Base-by-base conservation (phyloP, 2,888 invertebrate genomes). In the Embidobia sp. region DNA sequence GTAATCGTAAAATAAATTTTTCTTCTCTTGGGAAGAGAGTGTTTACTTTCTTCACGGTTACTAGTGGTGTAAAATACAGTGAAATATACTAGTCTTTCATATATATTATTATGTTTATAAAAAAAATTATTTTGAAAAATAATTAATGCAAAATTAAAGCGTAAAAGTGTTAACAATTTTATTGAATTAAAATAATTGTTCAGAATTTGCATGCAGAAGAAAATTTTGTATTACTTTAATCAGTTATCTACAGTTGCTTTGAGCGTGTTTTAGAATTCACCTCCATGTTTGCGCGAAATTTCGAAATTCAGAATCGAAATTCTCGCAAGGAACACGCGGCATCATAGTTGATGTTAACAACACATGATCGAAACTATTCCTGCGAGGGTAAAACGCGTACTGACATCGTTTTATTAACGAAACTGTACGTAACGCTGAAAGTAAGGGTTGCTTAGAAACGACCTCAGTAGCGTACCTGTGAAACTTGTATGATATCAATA, bases 381-480 rank as follows among this genome's bases (percentile, higher is more conserved):
- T 79, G 51, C 74, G 80, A 82, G 78, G 83, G 84, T 85, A 76
- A 75, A 73, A 82, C 80, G 84, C 84, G 83, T 78, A 87, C 86
- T 87, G 84, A 75, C 81, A 79, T 79, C 79, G 78, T 84, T 81
- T 78, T 81, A 80, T 80, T 82, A 79, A 80, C 73, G 79, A 78
- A 72, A 77, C 78, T 64, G 79, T 46, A 64, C 59, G 49, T 37
- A 35, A 35, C 64, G 57, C 49, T 48, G 40, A 84, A 85, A 74
- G 82, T 80, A 83, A 84, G 81, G 82, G 87, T 87, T 87, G 87
- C 87, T 81, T 86, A 79, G 87, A 81, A 82, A 87, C 76, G 73
- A 57, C 61, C 77, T 79, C 83, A 82, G 83, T 81, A 80, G 72
- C 82, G 81, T 83, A 84, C 51, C 81, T 48, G 31, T 48, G 37